phyloP scores from a whole-genome alignment of 1,140 invertebrate genomes.

The Drosophila miranda region DNA sequence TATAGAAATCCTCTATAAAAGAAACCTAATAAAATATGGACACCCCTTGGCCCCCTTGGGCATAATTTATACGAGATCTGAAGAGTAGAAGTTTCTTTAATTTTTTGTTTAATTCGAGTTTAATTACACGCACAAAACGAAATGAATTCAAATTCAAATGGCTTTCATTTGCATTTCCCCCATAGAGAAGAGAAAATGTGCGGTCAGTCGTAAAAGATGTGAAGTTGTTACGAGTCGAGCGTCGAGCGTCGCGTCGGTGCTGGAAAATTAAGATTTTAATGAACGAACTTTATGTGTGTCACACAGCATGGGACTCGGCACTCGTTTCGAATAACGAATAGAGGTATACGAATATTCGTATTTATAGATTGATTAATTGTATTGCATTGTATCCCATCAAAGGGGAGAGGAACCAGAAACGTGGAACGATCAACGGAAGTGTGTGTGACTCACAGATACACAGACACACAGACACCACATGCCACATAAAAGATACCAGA shows the following conservation, averaged over 20 bases:
- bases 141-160: constrained; percentile 32
- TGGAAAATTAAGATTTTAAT: constrained; percentile 57
- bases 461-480: too few species aligned
- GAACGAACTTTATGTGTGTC: constrained; percentile 47
- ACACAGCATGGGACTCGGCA: constrained; percentile 45
- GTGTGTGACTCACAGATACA: constrained; percentile 22
- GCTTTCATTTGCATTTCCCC: constrained; percentile 59
- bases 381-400: constrained; percentile 28
- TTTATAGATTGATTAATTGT: constrained; percentile 74
- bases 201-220: constrained; percentile 22
- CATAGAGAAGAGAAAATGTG: constrained; percentile 9
- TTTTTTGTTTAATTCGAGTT: constrained; percentile 39
- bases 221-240: constrained; percentile 5
- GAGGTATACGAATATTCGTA: constrained; percentile 13
- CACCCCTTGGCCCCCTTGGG: not conserved
- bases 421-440: constrained; percentile 1
- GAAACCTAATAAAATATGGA: too few species aligned
- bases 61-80: constrained; percentile 26
- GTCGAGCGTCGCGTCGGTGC: too few species aligned
- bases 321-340: not conserved
- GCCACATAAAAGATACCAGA: not conserved
- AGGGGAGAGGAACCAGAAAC: constrained; percentile 13
- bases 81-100: constrained; percentile 1
- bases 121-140: constrained; percentile 59
- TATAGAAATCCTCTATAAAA: too few species aligned